Base-by-base conservation (phyloP, 2,113 vertebrate genomes). In the Aegotheles bennettii region DNA sequence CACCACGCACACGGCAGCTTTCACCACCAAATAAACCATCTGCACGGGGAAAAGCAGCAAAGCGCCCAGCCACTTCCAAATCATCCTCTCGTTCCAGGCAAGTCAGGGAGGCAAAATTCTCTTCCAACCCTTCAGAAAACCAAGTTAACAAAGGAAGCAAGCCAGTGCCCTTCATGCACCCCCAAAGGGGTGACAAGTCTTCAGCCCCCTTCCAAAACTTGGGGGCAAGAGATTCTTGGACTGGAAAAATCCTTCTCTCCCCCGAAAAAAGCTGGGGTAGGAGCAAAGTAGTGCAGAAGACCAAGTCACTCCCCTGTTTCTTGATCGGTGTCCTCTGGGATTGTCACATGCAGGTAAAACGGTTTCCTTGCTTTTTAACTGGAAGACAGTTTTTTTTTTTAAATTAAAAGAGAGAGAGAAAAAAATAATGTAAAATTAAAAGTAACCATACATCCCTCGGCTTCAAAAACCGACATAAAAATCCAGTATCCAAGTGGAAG, bases 31-130 rank as follows among this genome's bases (percentile, higher is more conserved):
- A 54, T 96, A 98, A 38, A 99, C 20, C 95, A 99, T 98, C 93
- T 99, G 99, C 57, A 99, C 67, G 33, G 99, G 98, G 95, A 99
- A 97, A 15, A 99, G 97, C 82, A 99, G 85, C 97, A 98, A 45
- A 28, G 98, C 98, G 92, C 98, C 98, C 96, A 99, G 97, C 95
- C 98, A 95, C 92, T 93, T 98, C 98, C 98, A 97, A 53, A 98
- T 96, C 99, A 99, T 99, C 95, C 96, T 97, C 94, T 92, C n/a
- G 86, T 86, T 82, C 87, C 95, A 60, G 93, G 79, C 90, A 71
- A 73, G 86, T 82, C 82, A 81, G 33, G 79, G 69, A 87, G 78
- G 70, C 87, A 74, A 90, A 90, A 94, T 92, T 84, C 93, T 93
- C 68, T 80, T 91, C 79, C 63, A 51, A n/a, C 29, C 48, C 84